Evolutionary conservation across 2,113 vertebrate species (phyloP).

Genomic region (Platycercus adscitus): DNA sequence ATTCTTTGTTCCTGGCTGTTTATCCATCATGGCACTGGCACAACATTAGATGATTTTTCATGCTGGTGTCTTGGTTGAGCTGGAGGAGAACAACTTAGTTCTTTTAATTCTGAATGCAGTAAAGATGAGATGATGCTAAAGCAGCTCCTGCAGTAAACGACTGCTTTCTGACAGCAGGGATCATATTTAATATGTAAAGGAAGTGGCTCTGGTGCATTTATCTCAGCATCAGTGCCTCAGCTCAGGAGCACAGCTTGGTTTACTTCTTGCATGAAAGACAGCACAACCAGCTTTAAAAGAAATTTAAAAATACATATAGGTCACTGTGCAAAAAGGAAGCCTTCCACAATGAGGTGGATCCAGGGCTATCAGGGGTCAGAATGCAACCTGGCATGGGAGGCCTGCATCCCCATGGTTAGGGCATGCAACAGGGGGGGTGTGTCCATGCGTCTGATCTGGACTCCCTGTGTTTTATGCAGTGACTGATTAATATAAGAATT

Average conservation of each 20-base stretch:
- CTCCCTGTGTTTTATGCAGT: background rate
- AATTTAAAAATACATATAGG: background rate
- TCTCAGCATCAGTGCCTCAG: background rate
- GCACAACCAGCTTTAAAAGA: background rate
- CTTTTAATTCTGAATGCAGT: background rate
- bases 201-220: background rate
- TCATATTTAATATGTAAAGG: background rate
- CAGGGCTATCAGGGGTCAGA: rapidly evolving
- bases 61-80: background rate
- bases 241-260: background rate
- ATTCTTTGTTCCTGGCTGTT: background rate
- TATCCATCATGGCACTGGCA: background rate
- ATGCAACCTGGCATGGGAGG: background rate
- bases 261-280: background rate
- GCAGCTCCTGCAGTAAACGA: background rate
- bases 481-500: background rate
- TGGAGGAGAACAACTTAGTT: background rate
- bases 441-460: rapidly evolving
- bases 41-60: background rate
- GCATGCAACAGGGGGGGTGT: background rate
- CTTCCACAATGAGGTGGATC: background rate
- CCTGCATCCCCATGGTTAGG: background rate
- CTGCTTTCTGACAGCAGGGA: background rate
- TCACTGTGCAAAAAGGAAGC: background rate
- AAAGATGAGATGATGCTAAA: background rate